Percentiles rank a stretch among this genome's conserved stretches.
Evolutionary conservation across 1,140 invertebrate genomes (phyloP).

Genomic region (Thereuonema tuberculata): DNA sequence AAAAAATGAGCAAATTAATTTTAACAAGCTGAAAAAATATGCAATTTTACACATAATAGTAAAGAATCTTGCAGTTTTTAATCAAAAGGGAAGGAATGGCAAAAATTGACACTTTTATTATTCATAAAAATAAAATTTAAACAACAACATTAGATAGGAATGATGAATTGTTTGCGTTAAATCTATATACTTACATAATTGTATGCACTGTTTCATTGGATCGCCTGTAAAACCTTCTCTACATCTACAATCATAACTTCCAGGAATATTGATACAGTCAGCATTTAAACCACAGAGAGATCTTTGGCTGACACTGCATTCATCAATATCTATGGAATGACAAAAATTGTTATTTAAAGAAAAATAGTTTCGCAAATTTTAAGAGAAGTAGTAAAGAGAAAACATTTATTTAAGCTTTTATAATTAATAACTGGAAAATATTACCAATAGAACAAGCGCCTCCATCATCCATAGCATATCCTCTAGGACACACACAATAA

Average conservation of each 20-base stretch:
- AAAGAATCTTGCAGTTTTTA: too few relatives aligned
- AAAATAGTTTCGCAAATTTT: not conserved
- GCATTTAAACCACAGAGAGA: slow-evolving; percentile 71
- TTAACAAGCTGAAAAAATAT: too few relatives aligned
- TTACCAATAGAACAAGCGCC: slow-evolving; percentile 59
- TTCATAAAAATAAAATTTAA: too few relatives aligned
- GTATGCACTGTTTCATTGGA: slow-evolving; percentile 48
- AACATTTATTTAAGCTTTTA: too few relatives aligned
- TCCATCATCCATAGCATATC: slow-evolving; percentile 44
- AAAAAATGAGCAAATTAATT: too few relatives aligned
- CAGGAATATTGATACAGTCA: slow-evolving; percentile 26
- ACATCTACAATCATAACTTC: slow-evolving; percentile 24
- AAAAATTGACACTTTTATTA: too few relatives aligned
- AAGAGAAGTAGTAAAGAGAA: not conserved
- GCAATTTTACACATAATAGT: too few relatives aligned
- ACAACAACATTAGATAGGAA: too few relatives aligned
- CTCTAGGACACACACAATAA: slow-evolving; percentile 65
- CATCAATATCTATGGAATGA: slow-evolving; percentile 52
- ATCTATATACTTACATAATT: slow-evolving; percentile 1
- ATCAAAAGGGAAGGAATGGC: too few relatives aligned
- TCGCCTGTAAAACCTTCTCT: slow-evolving; percentile 22
- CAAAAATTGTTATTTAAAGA: not conserved
- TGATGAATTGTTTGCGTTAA: not conserved
- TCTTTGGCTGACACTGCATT: slow-evolving; percentile 60
- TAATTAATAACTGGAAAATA: not conserved